Percentiles rank a stretch among this genome's conserved stretches.
These are phyloP conservation scores for Eonycteris spelaea DNA, from an alignment of 2,113 vertebrate genomes.

Conservation along the genomic window DNA sequence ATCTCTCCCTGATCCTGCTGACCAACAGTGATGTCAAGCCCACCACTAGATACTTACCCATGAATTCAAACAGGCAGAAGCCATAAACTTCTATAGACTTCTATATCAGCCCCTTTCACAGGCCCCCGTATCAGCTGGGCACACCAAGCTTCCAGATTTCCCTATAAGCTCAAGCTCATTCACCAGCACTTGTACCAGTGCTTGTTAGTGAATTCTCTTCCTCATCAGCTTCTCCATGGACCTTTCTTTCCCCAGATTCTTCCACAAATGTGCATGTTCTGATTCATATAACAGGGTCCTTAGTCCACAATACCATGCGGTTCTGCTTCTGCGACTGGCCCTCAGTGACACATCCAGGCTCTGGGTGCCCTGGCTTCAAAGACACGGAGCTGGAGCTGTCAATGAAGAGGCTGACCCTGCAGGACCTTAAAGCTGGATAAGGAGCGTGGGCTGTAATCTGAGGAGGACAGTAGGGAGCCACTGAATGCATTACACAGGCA, in stretches of 20 bases:
- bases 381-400: background rate
- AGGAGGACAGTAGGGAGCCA: background rate
- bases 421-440: background rate
- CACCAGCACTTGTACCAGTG: accelerated
- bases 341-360: background rate
- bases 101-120: background rate
- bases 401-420: background rate
- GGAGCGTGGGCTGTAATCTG: background rate
- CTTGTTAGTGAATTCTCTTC: background rate
- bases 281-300: accelerated
- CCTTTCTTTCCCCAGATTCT: background rate
- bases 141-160: background rate
- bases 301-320: accelerated
- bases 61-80: background rate
- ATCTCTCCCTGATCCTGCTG: background rate
- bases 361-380: background rate
- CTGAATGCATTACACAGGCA: accelerated
- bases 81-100: background rate
- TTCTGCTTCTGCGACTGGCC: background rate
- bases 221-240: background rate
- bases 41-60: background rate
- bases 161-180: background rate
- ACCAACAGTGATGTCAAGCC: accelerated
- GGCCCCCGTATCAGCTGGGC: accelerated
- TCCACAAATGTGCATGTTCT: background rate